Evolutionary conservation across 2,888 invertebrate genomes (phyloP), one percentile per base, ranked within the genome.

Genomic region (Corbicula japonica): DNA sequence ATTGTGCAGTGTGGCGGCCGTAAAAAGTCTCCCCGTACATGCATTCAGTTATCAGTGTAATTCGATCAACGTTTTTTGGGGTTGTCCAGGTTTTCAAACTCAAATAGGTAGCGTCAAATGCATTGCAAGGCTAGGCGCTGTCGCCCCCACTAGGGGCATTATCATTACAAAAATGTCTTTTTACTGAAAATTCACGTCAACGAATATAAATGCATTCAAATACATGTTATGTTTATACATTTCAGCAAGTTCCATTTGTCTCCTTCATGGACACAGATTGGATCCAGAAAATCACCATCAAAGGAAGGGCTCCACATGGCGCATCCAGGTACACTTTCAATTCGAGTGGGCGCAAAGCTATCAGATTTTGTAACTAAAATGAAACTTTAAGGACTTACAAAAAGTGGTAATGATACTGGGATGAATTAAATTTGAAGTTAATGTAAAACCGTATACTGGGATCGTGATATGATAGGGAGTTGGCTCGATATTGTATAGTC

Each of bases 241-340:
- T 80, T 35, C 76, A 83, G 83, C 70, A 60, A 38, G 50, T 74
- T 21, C 83, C 83, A 28, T 83, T 83, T 41, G 83, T 83, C 35
- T 68, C 48, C 15, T 83, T 75, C 34, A 74, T 83, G 76, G 80
- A 83, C 74, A 83, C 83, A 68, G 83, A 83, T 12, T 83, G 83
- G 83, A 83, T 83, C 46, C 83, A 83, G 74, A 76, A 52, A 26
- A 83, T 83, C 56, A 65, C 65, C 15, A 83, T 83, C 60, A 76
- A 80, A 38, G 83, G 83, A 6, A 48, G 56, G 28, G 76, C 83
- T 41, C 79, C 83, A 52, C 79, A 26, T 12, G 83, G 83, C 10
- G 76, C 79, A 18, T 70, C 74, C 28, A 76, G 83, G 83, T 83
- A 74, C n/a, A 38, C 23, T n/a, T 21, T 18, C 50, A 28, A 62